phyloP scores from a whole-genome alignment of 2,113 vertebrate genomes.

The Geococcyx californianus region DNA sequence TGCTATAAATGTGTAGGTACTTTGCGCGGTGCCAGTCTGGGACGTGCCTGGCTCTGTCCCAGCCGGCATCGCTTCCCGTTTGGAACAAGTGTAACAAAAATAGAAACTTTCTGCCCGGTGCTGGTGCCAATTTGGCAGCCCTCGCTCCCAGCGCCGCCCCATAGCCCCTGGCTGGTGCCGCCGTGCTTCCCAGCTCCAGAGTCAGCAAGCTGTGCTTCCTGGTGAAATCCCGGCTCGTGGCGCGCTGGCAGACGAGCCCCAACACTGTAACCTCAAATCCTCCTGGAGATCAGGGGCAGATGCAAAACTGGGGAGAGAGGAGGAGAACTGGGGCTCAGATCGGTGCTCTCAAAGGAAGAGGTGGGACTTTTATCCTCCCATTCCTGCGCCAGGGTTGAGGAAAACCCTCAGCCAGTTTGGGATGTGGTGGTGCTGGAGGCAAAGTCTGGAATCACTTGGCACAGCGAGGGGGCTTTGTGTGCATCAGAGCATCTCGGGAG shows the following conservation, averaged over 20 bases:
- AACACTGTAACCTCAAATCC: background rate
- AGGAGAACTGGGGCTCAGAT: background rate
- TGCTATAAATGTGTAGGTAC: background rate
- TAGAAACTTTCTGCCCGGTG: slow-evolving; percentile 2
- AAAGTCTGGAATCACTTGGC: background rate
- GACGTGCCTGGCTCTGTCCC: slow-evolving; percentile 42
- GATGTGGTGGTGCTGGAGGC: background rate
- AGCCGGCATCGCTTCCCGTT: slow-evolving; percentile 9
- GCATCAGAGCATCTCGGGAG: background rate
- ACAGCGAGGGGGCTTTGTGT: rapidly evolving
- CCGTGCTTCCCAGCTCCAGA: background rate
- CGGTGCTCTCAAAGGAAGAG: background rate
- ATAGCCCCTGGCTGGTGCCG: background rate
- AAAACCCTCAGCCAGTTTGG: background rate
- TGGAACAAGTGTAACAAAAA: slow-evolving; percentile 25
- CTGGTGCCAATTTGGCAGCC: slow-evolving; percentile 28
- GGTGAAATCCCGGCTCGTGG: background rate
- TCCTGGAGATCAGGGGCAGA: background rate
- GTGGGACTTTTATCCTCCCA: rapidly evolving
- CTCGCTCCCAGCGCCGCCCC: background rate
- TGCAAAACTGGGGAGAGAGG: background rate
- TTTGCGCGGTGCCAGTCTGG: background rate
- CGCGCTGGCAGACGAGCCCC: background rate
- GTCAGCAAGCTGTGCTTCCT: background rate
- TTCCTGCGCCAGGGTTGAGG: rapidly evolving